phyloP scores from a whole-genome alignment of 2,888 invertebrate species.

The Drosophila mercatorum region DNA sequence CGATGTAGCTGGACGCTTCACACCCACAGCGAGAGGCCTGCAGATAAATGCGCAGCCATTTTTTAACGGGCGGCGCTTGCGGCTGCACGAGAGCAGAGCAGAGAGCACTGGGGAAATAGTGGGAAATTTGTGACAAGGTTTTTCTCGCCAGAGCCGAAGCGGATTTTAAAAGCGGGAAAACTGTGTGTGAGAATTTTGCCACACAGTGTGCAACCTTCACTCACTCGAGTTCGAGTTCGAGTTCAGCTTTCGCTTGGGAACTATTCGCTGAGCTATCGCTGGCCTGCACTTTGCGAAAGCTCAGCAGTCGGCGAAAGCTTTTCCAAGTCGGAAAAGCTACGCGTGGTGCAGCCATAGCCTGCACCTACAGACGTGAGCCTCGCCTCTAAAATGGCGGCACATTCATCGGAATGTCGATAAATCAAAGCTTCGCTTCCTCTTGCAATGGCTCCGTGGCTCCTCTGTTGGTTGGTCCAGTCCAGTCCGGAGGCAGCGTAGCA shows the following conservation, averaged over 20 bases:
- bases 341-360: constrained; percentile 36
- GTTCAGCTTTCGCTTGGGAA: constrained; percentile 38
- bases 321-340: constrained; percentile 38
- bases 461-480: constrained; percentile 1
- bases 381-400: constrained; percentile 58
- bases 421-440: constrained; percentile 61
- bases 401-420: constrained; percentile 70
- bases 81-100: background rate
- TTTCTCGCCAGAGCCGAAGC: background rate
- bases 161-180: constrained; percentile 15
- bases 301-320: constrained; percentile 46
- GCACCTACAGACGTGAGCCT: constrained; percentile 49
- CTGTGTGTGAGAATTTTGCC: constrained; percentile 24
- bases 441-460: constrained; percentile 1
- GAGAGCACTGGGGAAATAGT: constrained; percentile 57
- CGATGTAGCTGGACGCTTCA: constrained; percentile 44
- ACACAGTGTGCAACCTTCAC: constrained; percentile 26
- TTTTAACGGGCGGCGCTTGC: constrained; percentile 73
- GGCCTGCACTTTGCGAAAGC: constrained; percentile 58
- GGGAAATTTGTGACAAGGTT: constrained; percentile 57
- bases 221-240: background rate
- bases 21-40: constrained; percentile 27
- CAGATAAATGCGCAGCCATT: constrained; percentile 79
- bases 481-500: constrained; percentile 38
- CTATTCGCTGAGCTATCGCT: constrained; percentile 29